Evolutionary conservation across 2,113 vertebrate species (phyloP), one percentile per base, ranked within the genome.

Genomic region (Coturnix japonica): DNA sequence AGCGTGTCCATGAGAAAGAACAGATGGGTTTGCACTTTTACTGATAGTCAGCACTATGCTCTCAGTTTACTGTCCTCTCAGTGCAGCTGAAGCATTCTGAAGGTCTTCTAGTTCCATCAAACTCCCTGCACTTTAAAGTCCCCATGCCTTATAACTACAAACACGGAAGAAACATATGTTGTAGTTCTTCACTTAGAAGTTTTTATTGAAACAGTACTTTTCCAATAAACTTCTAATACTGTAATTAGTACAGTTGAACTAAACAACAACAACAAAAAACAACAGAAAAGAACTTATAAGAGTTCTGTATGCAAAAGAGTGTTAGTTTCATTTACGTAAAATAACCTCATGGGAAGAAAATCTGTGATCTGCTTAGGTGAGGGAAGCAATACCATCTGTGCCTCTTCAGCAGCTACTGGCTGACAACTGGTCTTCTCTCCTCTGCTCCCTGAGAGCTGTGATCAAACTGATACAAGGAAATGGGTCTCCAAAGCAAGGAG

Each of bases 361-460:
- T 72, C 60, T 39, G 35, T 61, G 37, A 63, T 63, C n/a, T 84
- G 53, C 77, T 79, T 90, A 83, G 92, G 72, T 83, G 76, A 83
- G 65, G 60, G 44, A 95, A 90, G 35, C 61, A 37, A 17, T 8
- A 83, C 92, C 92, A 93, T 90, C 90, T 95, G 88, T 59, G 90
- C 23, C 37, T 90, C 77, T 72, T 35, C 70, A 90, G 25, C 77
- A 95, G 61, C 61, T 94, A 70, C 89, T 88, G 66, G 74, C 53
- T 90, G 39, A 77, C 44, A 86, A 84, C 35, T 4, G 49, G 1
- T 67, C 35, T 70, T 15, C 31, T 35, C 18, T 10, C 53, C 30
- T 74, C 51, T 37, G 28, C 66, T 94, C 49, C 49, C 70, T 76
- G n/a, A 60, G 91, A 91, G 26, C n/a, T 49, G 77, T 18, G 59